Evolutionary conservation across 2,888 invertebrate genomes (phyloP).

Genomic region (Drepana falcataria): DNA sequence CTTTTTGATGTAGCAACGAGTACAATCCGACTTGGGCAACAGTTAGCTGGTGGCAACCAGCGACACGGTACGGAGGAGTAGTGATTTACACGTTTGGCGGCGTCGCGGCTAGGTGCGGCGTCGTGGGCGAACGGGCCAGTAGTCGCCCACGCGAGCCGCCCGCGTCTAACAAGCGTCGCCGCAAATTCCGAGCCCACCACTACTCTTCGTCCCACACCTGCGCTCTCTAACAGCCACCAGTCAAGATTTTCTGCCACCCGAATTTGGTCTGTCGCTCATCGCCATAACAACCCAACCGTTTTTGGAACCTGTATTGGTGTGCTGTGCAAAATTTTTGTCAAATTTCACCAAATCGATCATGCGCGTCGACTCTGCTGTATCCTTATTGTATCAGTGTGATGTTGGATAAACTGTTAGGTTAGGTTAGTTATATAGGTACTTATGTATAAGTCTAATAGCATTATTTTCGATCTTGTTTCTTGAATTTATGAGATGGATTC

Average conservation of each 20-base stretch:
- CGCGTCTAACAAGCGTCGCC: constrained; percentile 32
- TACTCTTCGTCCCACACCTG: constrained; percentile 30
- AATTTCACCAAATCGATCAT: constrained; percentile 29
- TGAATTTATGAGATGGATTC: too few species aligned
- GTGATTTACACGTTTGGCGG: constrained; percentile 52
- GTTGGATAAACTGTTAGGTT: neutral
- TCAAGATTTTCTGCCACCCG: constrained; percentile 25
- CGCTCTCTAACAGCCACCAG: constrained; percentile 19
- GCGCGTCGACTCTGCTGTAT: constrained; percentile 5
- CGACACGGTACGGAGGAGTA: constrained; percentile 30
- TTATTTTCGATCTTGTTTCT: too few species aligned
- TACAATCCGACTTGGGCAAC: constrained; percentile 6
- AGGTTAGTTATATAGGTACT: neutral
- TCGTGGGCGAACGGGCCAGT: constrained; percentile 62
- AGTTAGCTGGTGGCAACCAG: constrained; percentile 23
- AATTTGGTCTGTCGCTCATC: constrained; percentile 26
- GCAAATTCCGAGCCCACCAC: constrained; percentile 67
- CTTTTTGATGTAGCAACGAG: neutral
- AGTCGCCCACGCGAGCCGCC: constrained; percentile 49
- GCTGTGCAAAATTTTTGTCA: constrained; percentile 25
- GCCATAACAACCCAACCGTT: constrained; percentile 18
- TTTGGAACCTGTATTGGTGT: constrained; percentile 26
- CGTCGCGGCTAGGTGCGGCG: constrained; percentile 65
- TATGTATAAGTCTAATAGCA: too few species aligned
- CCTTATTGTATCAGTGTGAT: neutral